A percentile compares a stretch with the other conserved stretches of the same genome.
These are phyloP conservation scores for Drosophila pseudoobscura DNA, from an alignment of 1,140 invertebrate species.

Conservation along the genomic window DNA sequence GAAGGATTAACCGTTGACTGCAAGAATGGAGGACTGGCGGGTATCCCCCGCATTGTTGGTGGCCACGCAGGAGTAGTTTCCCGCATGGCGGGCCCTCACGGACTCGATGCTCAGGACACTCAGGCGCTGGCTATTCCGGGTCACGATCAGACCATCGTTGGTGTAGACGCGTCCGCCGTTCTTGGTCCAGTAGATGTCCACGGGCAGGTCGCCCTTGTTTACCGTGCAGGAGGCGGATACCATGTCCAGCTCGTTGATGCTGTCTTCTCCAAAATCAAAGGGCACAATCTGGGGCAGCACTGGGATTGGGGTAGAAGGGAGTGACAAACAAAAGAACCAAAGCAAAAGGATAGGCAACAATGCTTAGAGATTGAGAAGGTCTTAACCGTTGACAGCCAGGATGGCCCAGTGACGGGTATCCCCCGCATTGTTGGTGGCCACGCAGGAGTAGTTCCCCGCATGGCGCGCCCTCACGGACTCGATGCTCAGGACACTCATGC, in stretches of 20 bases:
- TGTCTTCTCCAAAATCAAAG: slow-evolving; percentile 88
- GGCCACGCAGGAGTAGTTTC: slow-evolving; percentile 89
- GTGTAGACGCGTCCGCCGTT: slow-evolving; percentile 79
- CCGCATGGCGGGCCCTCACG: slow-evolving; percentile 86
- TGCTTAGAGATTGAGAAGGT: not conserved
- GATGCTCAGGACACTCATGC: slow-evolving; percentile 88
- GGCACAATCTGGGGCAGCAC: slow-evolving; percentile 88
- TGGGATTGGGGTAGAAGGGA: slow-evolving; percentile 59
- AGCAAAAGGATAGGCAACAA: slow-evolving; percentile 15
- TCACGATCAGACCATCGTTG: slow-evolving; percentile 84
- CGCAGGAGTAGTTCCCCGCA: slow-evolving; percentile 89
- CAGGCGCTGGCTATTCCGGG: slow-evolving; percentile 86
- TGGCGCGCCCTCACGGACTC: slow-evolving; percentile 87
- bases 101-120: slow-evolving; percentile 88
- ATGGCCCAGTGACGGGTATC: slow-evolving; percentile 87
- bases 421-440: slow-evolving; percentile 90
- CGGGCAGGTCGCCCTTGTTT: slow-evolving; percentile 92
- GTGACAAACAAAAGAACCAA: slow-evolving; percentile 40
- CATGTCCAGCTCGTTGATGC: slow-evolving; percentile 88
- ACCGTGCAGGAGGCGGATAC: slow-evolving; percentile 91
- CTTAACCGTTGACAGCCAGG: slow-evolving; percentile 82
- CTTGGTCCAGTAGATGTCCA: slow-evolving; percentile 89
- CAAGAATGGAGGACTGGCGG: slow-evolving; percentile 87
- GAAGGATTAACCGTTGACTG: slow-evolving; percentile 64
- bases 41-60: slow-evolving; percentile 89